Evolutionary conservation across 30 jellyfish, hydroid and myxozoan species (phyloP), one percentile per base, ranked within the genome.

Genomic region (Pseudorhiza aurosa): DNA sequence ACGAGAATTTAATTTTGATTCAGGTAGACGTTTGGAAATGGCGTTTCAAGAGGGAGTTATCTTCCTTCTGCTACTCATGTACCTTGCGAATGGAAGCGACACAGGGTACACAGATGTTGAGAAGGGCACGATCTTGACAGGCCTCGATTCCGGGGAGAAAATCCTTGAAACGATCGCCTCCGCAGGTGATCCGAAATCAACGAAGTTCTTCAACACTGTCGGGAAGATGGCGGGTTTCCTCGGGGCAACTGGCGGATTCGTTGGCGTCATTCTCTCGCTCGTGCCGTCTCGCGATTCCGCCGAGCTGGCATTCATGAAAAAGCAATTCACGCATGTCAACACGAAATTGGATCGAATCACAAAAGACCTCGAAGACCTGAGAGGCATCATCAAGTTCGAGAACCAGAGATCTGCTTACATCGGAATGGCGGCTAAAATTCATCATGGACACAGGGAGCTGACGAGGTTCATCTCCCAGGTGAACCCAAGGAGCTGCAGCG

Each of bases 201-300:
- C 67, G 9, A 68, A 39, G 21, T 21, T 15, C 10, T 68, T 68
- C 82, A 39, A 68, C 10, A n/a, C 9, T 0, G 15, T 68, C 11
- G 68, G 69, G 0, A 17, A 50, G 25, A 72, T 72, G 86, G 65
- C 80, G 0, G 31, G 57, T 9, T 76, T 76, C 17, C 67, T 76
- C 17, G 88, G 88, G 25, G 88, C 79, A 0, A 65, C 68, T 17
- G 88, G 88, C 2, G 88, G 79, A 17, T 42, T 55, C 32, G 57
- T 76, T 8, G 57, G 80, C 1, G 15, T 76, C 5, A 11, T 25
- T 14, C 79, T 76, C 17, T 10, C 79, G 21, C 60, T 77, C 32
- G 17, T 63, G 8, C 82, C 89, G 9, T 36, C 72, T 4, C 67
- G 22, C 29, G 89, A 77, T 11, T 77, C 81, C 12, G 82, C 69